These are phyloP conservation scores for Muscidifurax raptorellus DNA, from an alignment of 1,140 invertebrate genomes.

Conservation along the genomic window DNA sequence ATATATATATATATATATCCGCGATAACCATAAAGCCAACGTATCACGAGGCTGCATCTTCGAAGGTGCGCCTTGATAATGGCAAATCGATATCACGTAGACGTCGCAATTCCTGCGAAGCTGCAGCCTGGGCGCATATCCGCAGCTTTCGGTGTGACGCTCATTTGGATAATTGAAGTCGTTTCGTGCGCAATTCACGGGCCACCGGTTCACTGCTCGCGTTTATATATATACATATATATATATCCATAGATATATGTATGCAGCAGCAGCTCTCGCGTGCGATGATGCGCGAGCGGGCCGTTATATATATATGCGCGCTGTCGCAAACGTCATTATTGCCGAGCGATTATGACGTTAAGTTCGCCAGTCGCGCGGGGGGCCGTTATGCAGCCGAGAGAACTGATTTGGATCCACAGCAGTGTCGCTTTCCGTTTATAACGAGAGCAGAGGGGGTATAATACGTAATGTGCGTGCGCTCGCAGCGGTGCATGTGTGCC, in stretches of 20 bases:
- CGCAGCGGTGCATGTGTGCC: not conserved
- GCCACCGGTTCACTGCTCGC: slow-evolving; percentile 63
- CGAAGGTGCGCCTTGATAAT: not conserved
- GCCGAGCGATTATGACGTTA: slow-evolving; percentile 57
- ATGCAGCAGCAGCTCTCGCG: not conserved
- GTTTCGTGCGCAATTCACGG: slow-evolving; percentile 69
- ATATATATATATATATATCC: not conserved
- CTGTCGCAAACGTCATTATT: slow-evolving; percentile 68
- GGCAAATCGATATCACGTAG: slow-evolving; percentile 11
- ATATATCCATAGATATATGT: not conserved
- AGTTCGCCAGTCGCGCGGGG: not conserved
- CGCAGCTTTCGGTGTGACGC: slow-evolving; percentile 47
- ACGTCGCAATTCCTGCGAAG: slow-evolving; percentile 10
- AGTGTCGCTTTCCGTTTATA: not conserved
- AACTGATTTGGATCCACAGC: not conserved
- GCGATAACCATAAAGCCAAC: not conserved
- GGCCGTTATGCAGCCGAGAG: slow-evolving; percentile 42
- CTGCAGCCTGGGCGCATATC: not conserved
- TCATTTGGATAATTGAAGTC: slow-evolving; percentile 72
- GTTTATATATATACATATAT: slow-evolving; percentile 54
- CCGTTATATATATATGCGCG: slow-evolving; percentile 58
- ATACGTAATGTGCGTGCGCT: not conserved
- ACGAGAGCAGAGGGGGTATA: not conserved
- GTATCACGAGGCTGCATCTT: not conserved
- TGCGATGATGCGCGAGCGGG: slow-evolving; percentile 51